Percentiles rank a stretch among this genome's conserved stretches.
These are phyloP conservation scores for Motacilla alba DNA, from an alignment of 2,113 vertebrate genomes.

Conservation along the genomic window DNA sequence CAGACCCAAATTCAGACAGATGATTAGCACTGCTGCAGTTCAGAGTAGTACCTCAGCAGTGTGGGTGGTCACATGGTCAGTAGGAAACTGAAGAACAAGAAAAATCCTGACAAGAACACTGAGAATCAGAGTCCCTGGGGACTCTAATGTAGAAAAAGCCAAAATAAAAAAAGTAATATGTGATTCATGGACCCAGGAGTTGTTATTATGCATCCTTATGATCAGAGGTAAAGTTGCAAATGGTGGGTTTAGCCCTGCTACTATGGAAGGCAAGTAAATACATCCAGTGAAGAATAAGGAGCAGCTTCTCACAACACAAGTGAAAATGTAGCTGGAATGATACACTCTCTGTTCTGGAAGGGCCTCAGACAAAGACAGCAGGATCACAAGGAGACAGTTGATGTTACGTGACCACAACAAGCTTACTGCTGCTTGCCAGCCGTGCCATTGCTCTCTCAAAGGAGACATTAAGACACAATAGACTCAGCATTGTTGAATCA, in stretches of 20 bases:
- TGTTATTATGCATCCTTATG: background rate
- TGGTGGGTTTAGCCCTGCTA: background rate
- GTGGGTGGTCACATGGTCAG: background rate
- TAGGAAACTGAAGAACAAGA: background rate
- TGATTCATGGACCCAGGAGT: background rate
- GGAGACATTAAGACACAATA: background rate
- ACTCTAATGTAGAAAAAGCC: background rate
- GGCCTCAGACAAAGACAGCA: background rate
- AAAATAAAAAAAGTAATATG: background rate
- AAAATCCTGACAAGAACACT: background rate
- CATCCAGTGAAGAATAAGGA: background rate
- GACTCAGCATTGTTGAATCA: background rate
- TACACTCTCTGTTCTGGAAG: background rate
- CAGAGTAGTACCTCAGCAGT: background rate
- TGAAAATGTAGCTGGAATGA: background rate
- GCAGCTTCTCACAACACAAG: background rate
- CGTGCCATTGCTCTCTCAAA: background rate
- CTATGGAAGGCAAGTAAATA: background rate
- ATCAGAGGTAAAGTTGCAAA: background rate
- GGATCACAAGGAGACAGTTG: background rate
- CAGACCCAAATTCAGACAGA: background rate
- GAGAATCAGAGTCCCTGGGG: background rate
- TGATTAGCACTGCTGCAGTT: background rate
- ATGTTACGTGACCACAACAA: background rate
- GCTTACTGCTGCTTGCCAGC: background rate